Evolutionary conservation across 2,888 invertebrate genomes (phyloP), one percentile per base, ranked within the genome.

Genomic region (Lasioglossum lativentre): DNA sequence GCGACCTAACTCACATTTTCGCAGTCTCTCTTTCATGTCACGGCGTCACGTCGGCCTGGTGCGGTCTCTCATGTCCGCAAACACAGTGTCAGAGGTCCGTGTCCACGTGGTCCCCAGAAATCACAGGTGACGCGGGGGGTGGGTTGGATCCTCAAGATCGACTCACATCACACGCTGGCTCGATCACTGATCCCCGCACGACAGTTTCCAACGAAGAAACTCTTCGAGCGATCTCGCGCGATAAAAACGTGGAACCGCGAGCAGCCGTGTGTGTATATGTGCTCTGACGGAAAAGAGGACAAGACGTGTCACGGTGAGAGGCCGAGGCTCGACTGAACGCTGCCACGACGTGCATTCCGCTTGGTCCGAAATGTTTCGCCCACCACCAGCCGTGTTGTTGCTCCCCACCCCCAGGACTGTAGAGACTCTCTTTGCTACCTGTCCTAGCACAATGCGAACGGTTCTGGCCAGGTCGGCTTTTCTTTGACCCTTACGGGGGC

Each of bases 311-410:
- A 42, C 93, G 93, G 93, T 93, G 94, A 93, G 93, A 94, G 94
- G 94, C 93, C 92, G 94, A 91, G 93, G 92, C 93, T 90, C 93
- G 93, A 94, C 95, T 95, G 91, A 80, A 83, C 75, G 93, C 91
- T 83, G 91, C 90, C 89, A 90, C 89, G 86, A 47, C n/a, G 71
- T 38, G 92, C 91, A 93, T 92, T 93, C 92, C 71, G 88, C 91
- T 92, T 90, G 91, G 92, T 92, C 92, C 91, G 92, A 92, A 92
- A 90, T 92, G 52, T 92, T 91, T 91, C 91, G 88, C 90, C 92
- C 93, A 92, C 93, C 91, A 92, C 91, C 91, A 79, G 74, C 77
- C 84, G 80, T 81, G 80, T 81, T 84, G 82, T 77, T 19, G 83
- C 82, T 83, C 87, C 86, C 82, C 82, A 12, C 76, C 85, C 85